Evolutionary conservation across 2,888 invertebrate species (phyloP), one percentile per base, ranked within the genome.

Genomic region (Macrosoma leucophasiata): DNA sequence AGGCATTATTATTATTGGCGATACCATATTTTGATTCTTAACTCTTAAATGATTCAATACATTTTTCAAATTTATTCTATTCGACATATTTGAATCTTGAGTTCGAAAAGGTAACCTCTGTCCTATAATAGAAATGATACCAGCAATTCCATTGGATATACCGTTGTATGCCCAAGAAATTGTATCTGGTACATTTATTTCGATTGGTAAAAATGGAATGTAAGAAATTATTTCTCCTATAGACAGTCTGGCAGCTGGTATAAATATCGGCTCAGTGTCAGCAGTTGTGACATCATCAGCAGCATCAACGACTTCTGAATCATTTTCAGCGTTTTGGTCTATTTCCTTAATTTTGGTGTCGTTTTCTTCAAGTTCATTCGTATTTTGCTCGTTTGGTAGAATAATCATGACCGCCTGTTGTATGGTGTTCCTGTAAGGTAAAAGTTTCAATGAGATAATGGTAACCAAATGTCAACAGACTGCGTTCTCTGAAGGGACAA

Each of bases 131-230:
- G 71, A 59, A 22, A 81, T 60, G 0, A 75, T 65, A 22, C 65
- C 47, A 7, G 55, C 37, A 20, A 58, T 58, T 2, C 56, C 55
- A 37, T 36, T 52, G 1, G 67, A 49, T 26, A 84, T 70, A 3
- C 68, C 68, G 42, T 74, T 64, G 33, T 68, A 70, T 3, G 66
- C 70, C 78, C 77, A 79, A 0, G 70, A 60, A 30, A 89, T 68
- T 0, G 85, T 68, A 46, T 89, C 88, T 2, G 89, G 89, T 0
- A 90, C 86, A 53, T 89, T 90, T 1, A 90, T 64, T 64, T 89
- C 87, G 31, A 90, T 69, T 0, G 90, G 90, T 11, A 90, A 64
- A 55, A 86, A 87, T 0, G 86, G 85, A 13, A 87, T 79, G 3
- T 67, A 61, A 9, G 82, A 77, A 36, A 89, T 87, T 28, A 87